Percentiles rank a stretch among this genome's conserved stretches.
Conservation (phyloP, 2,797 vertebrate species). For the Sphenopsis melanotis region DNA sequence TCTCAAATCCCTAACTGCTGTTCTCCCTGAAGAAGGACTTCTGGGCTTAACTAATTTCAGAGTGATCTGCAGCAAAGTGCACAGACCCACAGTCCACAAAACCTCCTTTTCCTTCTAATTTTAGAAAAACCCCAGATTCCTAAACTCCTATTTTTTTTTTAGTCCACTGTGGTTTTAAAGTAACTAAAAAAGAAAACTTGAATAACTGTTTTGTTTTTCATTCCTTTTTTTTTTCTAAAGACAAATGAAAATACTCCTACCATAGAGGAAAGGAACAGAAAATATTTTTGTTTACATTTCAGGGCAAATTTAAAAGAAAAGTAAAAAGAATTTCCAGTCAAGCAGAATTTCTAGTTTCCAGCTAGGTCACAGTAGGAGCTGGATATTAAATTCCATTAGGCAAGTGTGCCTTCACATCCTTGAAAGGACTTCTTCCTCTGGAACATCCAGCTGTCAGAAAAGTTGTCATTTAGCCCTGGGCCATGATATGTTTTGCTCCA, state of each 20-base stretch:
- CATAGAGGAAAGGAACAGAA: not conserved
- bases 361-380: not conserved
- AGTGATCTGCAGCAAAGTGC: not conserved
- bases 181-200: not conserved
- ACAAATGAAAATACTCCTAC: not conserved
- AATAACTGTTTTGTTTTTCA: not conserved
- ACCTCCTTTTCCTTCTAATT: not conserved
- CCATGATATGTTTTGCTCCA: not conserved
- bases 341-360: not conserved
- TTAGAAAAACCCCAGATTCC: fast-evolving
- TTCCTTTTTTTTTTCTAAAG: not conserved
- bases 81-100: not conserved
- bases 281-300: not conserved
- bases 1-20: not conserved
- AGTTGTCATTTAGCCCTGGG: not conserved
- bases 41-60: not conserved
- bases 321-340: not conserved
- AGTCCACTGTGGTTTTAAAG: not conserved
- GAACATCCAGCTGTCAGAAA: not conserved
- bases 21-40: not conserved
- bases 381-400: not conserved
- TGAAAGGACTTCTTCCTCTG: not conserved
- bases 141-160: not conserved
- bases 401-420: not conserved
- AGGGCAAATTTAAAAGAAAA: not conserved